Evolutionary conservation across 2,113 vertebrate genomes (phyloP), one percentile per base, ranked within the genome.

Genomic region (Narcine bancroftii): DNA sequence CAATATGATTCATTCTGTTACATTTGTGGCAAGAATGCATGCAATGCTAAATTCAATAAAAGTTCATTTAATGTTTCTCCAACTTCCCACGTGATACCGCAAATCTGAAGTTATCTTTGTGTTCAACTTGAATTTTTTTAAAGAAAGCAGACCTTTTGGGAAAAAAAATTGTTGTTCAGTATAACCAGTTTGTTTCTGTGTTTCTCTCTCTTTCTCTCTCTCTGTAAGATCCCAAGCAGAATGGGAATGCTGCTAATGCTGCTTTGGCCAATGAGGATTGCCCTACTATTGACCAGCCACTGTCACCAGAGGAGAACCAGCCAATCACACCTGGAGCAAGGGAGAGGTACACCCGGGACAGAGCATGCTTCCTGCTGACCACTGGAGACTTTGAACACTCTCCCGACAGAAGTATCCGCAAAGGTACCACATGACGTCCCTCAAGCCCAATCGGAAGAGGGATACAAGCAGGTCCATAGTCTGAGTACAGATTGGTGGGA

Each of bases 331-430:
- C 94, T 0, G 94, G 94, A 3, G 97, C 96, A 92, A 96, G 97
- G 60, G 97, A 97, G 92, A 96, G 97, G 89, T 98, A 97, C 93
- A 97, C 97, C 94, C 97, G 97, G 92, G 98, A 98, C 94, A 96
- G 97, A 9, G 98, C 98, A 94, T 98, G 98, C 95, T 98, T 98
- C 95, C 96, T 98, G 93, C 97, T 98, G 94, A 97, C 97, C 95
- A 96, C 97, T 53, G 96, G 96, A 21, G 98, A 98, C 95, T 97
- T 97, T n/a, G 94, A 94, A 45, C 97, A 97, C 81, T 96, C 97
- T 94, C 96, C 97, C 92, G 98, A 98, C 93, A 97, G 97, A 92
- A 98, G 97, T 95, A 97, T 98, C 95, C 96, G 97, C 94, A 98
- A 98, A 98, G 98, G 97, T 98, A 96, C 92, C 94, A 94, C 69